Conservation (phyloP, 2,113 vertebrate genomes). For the Muntiacus reevesi region DNA sequence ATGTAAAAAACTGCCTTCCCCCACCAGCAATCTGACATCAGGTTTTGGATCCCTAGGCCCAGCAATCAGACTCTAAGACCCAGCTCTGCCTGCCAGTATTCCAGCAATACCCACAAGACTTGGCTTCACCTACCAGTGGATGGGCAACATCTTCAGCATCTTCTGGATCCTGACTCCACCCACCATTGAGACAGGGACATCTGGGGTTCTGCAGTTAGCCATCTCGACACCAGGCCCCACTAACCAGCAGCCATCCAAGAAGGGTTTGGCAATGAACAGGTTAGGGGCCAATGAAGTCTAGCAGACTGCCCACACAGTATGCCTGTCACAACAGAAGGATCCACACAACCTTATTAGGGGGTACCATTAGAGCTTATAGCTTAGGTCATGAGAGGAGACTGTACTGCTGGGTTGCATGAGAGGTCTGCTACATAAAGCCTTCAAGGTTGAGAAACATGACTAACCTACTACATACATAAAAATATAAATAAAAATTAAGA, state of each 20-base stretch:
- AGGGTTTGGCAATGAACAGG: background rate
- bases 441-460: background rate
- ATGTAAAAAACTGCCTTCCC: background rate
- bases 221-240: background rate
- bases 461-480: background rate
- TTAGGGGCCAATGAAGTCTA: background rate
- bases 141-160: background rate
- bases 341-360: background rate
- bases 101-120: background rate
- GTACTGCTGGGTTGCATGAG: background rate
- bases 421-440: background rate
- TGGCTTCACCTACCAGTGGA: background rate
- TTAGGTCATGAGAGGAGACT: background rate
- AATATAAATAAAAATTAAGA: background rate
- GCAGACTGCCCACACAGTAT: background rate
- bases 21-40: background rate
- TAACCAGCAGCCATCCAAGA: background rate
- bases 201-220: background rate
- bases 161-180: background rate
- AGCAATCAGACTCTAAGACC: background rate
- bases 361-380: background rate
- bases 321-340: background rate
- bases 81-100: background rate
- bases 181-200: background rate
- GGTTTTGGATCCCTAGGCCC: background rate